Evolutionary conservation across 2,888 invertebrate genomes (phyloP), one percentile per base, ranked within the genome.

Genomic region (Dryadula phaetusa): DNA sequence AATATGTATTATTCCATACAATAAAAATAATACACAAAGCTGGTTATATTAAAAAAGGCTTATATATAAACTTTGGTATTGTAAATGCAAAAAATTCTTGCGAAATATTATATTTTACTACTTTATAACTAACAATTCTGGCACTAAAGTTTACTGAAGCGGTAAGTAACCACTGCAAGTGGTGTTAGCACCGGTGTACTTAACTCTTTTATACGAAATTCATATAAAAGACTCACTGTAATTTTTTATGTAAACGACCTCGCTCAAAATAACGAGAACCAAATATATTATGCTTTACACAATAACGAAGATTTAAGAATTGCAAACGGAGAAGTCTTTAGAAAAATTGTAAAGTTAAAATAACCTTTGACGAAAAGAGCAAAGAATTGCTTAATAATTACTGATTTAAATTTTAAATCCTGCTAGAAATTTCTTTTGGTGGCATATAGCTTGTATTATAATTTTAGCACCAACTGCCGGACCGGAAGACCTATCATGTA

Each of bases 401-500:
- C 49, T 8, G 25, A 25, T 25, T 49, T n/a, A 49, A 52, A 52
- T 52, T 28, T 28, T 16, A 16, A 28, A 16, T 52, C 16, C 5
- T 52, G 3, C 4, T 49, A 2, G 14, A 22, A 47, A 7, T 12
- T 46, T 3, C 3, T 8, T 2, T 46, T 10, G 25, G 5, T 12
- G n/a, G 22, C 7, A 49, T n/a, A n/a, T 53, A 12, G 0, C 16
- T 60, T 60, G 12, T 8, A 25, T 8, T 52, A 20, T 64, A 49
- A 16, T 40, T 53, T 44, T 82, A 96, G 96, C 96, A 68, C 97
- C 97, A 5, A 95, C 95, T 75, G 95, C 95, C 6, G 93, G 96
- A 52, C 97, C 97, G 3, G 95, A 95, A 79, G 94, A 95, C 76
- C 93, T 97, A 63, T 93, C 94, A 70, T 97, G 97, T 82, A 92